These are phyloP conservation scores for Pseudomugil gertrudae DNA, from an alignment of 2,797 vertebrate genomes.

Conservation along the genomic window DNA sequence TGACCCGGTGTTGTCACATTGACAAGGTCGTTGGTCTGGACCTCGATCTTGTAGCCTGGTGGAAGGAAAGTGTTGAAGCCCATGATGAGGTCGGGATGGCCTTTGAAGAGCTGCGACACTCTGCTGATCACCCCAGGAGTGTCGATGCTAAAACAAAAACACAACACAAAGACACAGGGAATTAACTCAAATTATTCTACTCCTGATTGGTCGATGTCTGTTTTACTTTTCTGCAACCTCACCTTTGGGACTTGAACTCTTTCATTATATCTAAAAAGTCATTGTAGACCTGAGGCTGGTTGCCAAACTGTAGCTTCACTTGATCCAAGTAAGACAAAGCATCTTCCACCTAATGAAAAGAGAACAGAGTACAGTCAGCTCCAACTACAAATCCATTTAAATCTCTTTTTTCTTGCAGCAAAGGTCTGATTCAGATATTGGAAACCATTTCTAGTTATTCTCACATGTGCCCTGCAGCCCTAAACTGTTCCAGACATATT, in stretches of 20 bases:
- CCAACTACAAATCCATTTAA: neutral
- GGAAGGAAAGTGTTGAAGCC: constrained; percentile 99
- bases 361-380: constrained; percentile 10
- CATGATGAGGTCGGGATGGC: constrained; percentile 98
- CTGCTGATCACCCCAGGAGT: constrained; percentile 98
- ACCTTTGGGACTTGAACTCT: constrained; percentile 99
- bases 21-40: constrained; percentile 96
- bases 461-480: neutral
- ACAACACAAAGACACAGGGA: constrained; percentile 9
- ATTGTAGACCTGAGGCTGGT: constrained; percentile 99
- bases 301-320: constrained; percentile 98
- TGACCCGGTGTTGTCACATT: constrained; percentile 97
- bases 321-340: constrained; percentile 98
- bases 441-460: neutral
- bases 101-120: constrained; percentile 98
- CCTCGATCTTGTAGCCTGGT: constrained; percentile 98
- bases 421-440: neutral
- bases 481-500: neutral
- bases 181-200: neutral
- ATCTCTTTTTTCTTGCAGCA: constrained; percentile 1
- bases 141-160: constrained; percentile 88
- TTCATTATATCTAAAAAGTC: constrained; percentile 99
- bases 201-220: neutral
- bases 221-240: constrained; percentile 15
- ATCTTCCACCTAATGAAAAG: constrained; percentile 90